Evolutionary conservation across 2,797 vertebrate genomes (phyloP), one percentile per base, ranked within the genome.

Genomic region (Presbytis comata): DNA sequence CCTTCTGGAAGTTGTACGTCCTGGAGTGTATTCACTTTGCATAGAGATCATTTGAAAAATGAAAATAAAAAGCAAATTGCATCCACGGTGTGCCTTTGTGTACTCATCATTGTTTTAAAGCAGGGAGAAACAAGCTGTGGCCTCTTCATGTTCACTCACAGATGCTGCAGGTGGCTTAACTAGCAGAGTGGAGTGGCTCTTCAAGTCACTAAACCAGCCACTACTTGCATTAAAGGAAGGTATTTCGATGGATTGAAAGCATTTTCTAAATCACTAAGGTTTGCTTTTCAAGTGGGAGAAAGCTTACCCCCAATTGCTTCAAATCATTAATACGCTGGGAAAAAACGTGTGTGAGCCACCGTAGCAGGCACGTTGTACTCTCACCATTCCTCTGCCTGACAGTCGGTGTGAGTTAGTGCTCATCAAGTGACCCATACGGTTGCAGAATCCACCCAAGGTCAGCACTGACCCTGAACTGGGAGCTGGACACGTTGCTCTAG

Each of bases 341-440:
- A n/a, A 41, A 17, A 12, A 30, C 6, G 5, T 3, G 22, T 5
- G 1, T 0, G 33, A 33, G 28, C 28, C 22, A 2, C 75, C 4
- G 0, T 1, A 19, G 46, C 13, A 10, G 1, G 28, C 7, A 4
- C 0, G 0, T 41, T 1, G 2, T 8, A 4, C 53, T 30, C 28
- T 14, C 0, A 3, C 11, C 39, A 1, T 3, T 53, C 24, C 59
- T 12, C 5, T 1, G 19, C 17, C 46, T 12, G 3, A 39, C 46
- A 36, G 19, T 11, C 33, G 0, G 64, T 10, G 79, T 2, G 39
- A 57, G 70, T 53, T 6, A 1, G 2, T 17, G 67, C 55, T 83
- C n/a, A 24, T 30, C 67, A 26, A 13, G 59, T 2, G 24, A 5
- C 9, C 4, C 4, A 0, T 5, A 3, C 0, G 50, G 7, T 3